Evolutionary conservation across 2,888 invertebrate species (phyloP), one percentile per base, ranked within the genome.

Genomic region (Scaptomyza caliginosa): DNA sequence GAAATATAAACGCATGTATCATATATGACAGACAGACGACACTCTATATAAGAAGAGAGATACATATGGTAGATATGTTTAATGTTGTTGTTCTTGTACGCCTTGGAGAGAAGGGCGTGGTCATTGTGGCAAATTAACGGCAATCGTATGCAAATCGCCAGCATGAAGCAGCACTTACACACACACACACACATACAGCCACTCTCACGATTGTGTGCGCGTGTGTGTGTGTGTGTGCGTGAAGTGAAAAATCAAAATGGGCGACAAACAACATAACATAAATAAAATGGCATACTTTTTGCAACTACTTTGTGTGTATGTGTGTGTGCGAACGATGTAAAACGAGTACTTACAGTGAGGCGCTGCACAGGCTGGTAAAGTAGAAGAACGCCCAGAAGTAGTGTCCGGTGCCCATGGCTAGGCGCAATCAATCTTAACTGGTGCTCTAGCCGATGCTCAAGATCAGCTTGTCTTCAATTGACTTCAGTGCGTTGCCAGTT

Each of bases 361-460:
- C 92, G 81, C 91, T 92, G 89, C 91, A 92, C 76, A 92, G 88
- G 79, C 91, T 92, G 83, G 91, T 90, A 89, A 92, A 91, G 80
- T 91, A 91, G 71, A 92, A 90, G 77, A 92, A 89, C 81, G 90
- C 91, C 91, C 91, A 92, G 86, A 92, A 90, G 70, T 89, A 91
- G 76, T 92, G 91, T 74, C 91, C 90, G 83, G 90, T 90, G 86
- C 90, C 91, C 92, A 91, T 92, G 86, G 88, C 90, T 68, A 77
- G 60, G 52, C 62, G 40, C 58, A 56, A 51, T 54, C 67, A 36
- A 19, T 56, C 13, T 43, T 17, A 50, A 50, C 57, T 49, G 34
- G 11, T 63, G 26, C 28, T 24, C 6, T 7, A 17, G 39, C 39
- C 30, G 17, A 39, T 19, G 32, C 17, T 17, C 28, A 10, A 11